phyloP scores from a whole-genome alignment of 2,888 invertebrate species.

The Eretmocerus hayati region DNA sequence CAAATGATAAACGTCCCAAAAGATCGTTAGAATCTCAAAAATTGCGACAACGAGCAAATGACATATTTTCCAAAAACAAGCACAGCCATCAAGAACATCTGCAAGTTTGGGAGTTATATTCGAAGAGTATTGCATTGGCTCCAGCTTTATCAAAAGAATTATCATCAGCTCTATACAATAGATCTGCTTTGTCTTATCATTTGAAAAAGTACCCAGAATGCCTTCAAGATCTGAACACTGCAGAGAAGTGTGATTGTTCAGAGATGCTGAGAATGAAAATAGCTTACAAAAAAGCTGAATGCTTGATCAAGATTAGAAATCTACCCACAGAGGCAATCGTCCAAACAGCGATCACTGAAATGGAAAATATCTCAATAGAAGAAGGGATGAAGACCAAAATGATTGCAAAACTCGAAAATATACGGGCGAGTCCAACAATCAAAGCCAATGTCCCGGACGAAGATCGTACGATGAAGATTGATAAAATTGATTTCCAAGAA shows the following conservation, averaged over 20 bases:
- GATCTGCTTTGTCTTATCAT: conserved; percentile 67
- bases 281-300: conserved; percentile 52
- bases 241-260: conserved; percentile 58
- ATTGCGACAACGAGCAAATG: conserved; percentile 54
- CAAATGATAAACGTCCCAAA: background rate
- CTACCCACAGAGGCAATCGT: conserved; percentile 17
- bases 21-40: conserved; percentile 49
- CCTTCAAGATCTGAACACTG: conserved; percentile 60
- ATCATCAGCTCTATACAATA: conserved; percentile 63
- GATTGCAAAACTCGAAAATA: conserved; percentile 19
- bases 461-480: too few species aligned
- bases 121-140: conserved; percentile 59
- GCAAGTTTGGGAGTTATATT: conserved; percentile 51
- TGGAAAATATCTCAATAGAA: conserved; percentile 24
- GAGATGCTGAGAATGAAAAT: conserved; percentile 57
- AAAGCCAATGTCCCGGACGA: too few species aligned
- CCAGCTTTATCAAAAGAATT: conserved; percentile 54
- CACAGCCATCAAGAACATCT: conserved; percentile 18
- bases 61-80: conserved; percentile 46
- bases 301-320: conserved; percentile 38
- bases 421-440: too few species aligned
- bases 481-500: conserved; percentile 7
- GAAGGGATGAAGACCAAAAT: conserved; percentile 16
- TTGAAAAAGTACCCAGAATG: conserved; percentile 60
- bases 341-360: conserved; percentile 26